phyloP scores from a whole-genome alignment of 2,113 vertebrate genomes.

The Nothocercus julius region DNA sequence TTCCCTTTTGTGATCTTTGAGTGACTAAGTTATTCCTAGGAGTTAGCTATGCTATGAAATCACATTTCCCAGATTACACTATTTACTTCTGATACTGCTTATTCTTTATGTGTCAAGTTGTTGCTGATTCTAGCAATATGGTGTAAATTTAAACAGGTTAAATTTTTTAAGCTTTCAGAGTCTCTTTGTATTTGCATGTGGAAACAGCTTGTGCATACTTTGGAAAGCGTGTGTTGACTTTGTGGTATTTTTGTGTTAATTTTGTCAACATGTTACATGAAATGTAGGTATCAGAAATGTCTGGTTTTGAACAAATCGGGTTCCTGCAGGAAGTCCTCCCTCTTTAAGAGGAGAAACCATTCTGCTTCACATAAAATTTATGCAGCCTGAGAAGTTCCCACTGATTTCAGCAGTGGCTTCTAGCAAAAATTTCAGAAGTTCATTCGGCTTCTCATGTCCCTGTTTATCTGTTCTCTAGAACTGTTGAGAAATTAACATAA shows the following conservation, averaged over 20 bases:
- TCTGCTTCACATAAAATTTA: background rate
- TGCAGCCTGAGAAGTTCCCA: background rate
- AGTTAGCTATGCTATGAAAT: constrained; percentile 3
- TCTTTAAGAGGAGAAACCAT: background rate
- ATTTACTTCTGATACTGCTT: background rate
- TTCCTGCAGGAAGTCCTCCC: background rate
- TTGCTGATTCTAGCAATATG: background rate
- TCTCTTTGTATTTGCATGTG: background rate
- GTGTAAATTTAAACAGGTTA: accelerated
- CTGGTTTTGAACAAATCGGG: background rate
- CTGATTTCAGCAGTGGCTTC: background rate
- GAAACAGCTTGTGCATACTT: background rate
- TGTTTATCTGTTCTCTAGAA: background rate
- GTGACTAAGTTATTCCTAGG: constrained; percentile 51
- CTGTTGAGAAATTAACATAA: background rate
- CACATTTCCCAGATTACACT: background rate
- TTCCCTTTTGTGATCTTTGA: constrained; percentile 3
- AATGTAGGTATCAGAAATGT: background rate
- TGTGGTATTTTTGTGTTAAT: background rate
- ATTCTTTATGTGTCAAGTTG: background rate
- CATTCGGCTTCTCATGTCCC: background rate
- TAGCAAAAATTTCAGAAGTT: background rate
- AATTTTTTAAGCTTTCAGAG: background rate
- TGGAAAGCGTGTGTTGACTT: background rate
- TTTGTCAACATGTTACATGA: background rate